Evolutionary conservation across 2,113 vertebrate species (phyloP).

Genomic region (Petromus typicus): DNA sequence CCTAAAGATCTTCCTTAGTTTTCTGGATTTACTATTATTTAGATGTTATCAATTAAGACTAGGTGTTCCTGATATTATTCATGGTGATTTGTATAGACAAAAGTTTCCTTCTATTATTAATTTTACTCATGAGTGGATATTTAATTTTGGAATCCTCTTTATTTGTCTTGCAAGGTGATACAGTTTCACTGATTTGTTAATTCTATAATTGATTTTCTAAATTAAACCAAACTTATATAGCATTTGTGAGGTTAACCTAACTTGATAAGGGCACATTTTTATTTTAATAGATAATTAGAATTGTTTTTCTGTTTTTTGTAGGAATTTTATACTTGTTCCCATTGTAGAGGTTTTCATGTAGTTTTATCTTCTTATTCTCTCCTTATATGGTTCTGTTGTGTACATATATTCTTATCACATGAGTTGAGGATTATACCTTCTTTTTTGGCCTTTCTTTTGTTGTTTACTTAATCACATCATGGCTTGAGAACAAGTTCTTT

Average conservation of each 20-base stretch:
- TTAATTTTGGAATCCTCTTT: background rate
- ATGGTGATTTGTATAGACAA: background rate
- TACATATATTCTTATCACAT: conserved; percentile 19
- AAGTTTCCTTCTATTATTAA: background rate
- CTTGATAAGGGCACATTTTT: background rate
- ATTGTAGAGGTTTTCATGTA: background rate
- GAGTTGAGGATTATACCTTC: background rate
- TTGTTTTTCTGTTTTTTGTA: background rate
- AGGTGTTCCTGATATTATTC: background rate
- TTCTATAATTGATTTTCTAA: background rate
- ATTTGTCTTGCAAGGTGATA: background rate
- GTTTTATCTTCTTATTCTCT: conserved; percentile 9
- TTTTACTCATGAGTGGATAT: background rate
- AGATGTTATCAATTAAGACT: background rate
- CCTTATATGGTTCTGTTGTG: background rate
- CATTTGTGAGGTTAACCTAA: background rate
- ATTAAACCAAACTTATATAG: background rate
- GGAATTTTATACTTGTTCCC: background rate
- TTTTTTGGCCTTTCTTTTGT: background rate
- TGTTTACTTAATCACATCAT: conserved; percentile 19
- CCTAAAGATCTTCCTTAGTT: background rate
- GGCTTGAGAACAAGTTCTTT: background rate
- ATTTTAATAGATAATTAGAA: background rate
- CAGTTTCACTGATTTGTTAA: background rate
- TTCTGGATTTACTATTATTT: background rate